Percentiles rank a stretch among this genome's conserved stretches.
Evolutionary conservation across 53 echinoderm and acorn worm species (phyloP).

Genomic region (Paelopatides confundens): DNA sequence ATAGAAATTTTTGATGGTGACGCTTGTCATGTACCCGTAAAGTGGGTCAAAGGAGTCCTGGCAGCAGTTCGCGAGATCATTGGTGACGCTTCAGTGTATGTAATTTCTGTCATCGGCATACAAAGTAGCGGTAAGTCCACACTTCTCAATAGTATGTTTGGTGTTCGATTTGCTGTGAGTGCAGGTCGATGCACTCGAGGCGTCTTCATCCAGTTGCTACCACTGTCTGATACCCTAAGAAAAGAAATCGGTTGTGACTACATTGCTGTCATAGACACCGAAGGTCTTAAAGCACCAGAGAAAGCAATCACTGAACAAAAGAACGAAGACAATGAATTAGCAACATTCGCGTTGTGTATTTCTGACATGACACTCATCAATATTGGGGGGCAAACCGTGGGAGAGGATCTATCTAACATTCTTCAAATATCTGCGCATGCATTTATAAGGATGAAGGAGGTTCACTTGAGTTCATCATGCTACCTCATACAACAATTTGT

Average conservation of each 20-base stretch:
- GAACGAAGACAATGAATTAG: slow-evolving; percentile 39
- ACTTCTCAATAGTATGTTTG: too few relatives aligned
- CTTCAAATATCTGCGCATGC: slow-evolving; percentile 45
- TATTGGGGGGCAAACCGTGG: slow-evolving; percentile 16
- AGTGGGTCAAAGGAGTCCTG: too few relatives aligned
- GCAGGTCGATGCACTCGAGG: too few relatives aligned
- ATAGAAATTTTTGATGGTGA: too few relatives aligned
- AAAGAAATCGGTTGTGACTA: too few relatives aligned
- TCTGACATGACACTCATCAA: slow-evolving; percentile 40
- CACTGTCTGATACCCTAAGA: background rate
- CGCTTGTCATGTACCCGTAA: too few relatives aligned
- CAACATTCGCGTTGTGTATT: slow-evolving; percentile 34
- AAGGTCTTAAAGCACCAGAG: slow-evolving; percentile 43
- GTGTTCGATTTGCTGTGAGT: too few relatives aligned
- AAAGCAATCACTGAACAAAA: slow-evolving; percentile 7
- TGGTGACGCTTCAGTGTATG: too few relatives aligned
- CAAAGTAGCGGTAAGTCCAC: slow-evolving; percentile 36
- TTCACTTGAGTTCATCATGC: slow-evolving; percentile 21
- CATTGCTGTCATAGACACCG: background rate
- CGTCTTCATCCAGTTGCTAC: too few relatives aligned
- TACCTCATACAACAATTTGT: slow-evolving; percentile 25
- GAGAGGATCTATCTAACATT: slow-evolving; percentile 37
- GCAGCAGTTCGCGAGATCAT: too few relatives aligned
- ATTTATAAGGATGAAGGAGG: slow-evolving; percentile 48
- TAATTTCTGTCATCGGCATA: too few relatives aligned